phyloP scores from a whole-genome alignment of 2,888 invertebrate species.

The Oligia fasciuncula region DNA sequence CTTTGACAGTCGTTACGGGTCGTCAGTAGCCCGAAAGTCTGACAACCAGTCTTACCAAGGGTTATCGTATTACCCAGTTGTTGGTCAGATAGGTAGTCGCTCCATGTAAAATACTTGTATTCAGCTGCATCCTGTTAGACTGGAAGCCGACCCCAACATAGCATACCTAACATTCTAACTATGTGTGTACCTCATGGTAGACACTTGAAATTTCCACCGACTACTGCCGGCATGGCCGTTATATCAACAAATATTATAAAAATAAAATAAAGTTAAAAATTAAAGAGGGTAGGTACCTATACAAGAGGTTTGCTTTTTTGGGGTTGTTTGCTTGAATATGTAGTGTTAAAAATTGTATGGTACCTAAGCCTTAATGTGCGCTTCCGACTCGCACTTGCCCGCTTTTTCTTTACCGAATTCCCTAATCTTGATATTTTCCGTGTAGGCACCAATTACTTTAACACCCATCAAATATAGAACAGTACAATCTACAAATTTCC shows the following conservation, averaged over 20 bases:
- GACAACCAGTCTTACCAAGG: too few relatives aligned
- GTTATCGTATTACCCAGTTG: too few relatives aligned
- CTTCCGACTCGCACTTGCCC: not conserved
- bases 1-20: too few relatives aligned
- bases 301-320: not conserved
- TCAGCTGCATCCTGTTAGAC: too few relatives aligned
- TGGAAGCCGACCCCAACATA: too few relatives aligned
- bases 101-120: too few relatives aligned
- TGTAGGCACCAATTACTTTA: constrained; percentile 18
- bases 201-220: too few relatives aligned
- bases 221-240: too few relatives aligned
- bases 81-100: too few relatives aligned
- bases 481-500: constrained; percentile 21
- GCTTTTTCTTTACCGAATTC: not conserved
- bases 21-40: too few relatives aligned
- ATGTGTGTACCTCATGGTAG: too few relatives aligned
- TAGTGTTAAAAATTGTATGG: not conserved
- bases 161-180: too few relatives aligned
- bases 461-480: constrained; percentile 1
- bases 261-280: not conserved
- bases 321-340: not conserved
- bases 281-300: not conserved
- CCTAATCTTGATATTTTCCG: not conserved
- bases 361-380: not conserved
- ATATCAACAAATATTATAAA: not conserved